Evolutionary conservation across 2,797 vertebrate genomes (phyloP).

Genomic region (Poecilia picta): DNA sequence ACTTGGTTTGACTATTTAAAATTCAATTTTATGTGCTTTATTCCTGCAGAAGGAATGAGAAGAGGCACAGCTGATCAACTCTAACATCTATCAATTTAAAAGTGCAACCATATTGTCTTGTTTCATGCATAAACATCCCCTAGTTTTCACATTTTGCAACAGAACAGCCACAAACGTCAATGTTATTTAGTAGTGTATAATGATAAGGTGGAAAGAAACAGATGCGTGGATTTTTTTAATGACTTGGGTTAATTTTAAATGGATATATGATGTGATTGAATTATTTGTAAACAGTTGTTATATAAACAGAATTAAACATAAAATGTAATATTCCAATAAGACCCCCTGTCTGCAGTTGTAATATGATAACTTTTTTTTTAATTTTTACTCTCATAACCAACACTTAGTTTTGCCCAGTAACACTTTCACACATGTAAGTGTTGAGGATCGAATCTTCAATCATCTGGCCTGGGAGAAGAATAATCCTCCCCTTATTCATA

Average conservation of each 20-base stretch:
- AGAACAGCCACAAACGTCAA: not conserved
- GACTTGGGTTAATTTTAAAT: not conserved
- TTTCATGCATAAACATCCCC: not conserved
- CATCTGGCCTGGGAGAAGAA: not conserved
- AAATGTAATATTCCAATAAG: not conserved
- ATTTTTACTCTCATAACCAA: not conserved
- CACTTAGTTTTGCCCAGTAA: not conserved
- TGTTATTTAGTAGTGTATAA: not conserved
- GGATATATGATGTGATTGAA: not conserved
- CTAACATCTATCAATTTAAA: not conserved
- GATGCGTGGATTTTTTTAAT: not conserved
- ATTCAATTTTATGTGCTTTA: not conserved
- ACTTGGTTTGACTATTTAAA: conserved; percentile 5
- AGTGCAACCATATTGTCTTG: not conserved
- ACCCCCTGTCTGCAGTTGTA: not conserved
- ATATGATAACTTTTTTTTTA: not conserved
- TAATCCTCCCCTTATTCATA: not conserved
- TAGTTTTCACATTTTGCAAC: not conserved
- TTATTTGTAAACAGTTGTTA: not conserved
- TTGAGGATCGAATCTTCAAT: not conserved
- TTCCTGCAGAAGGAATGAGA: not conserved
- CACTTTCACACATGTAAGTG: not conserved
- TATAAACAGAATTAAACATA: not conserved
- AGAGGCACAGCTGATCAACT: not conserved
- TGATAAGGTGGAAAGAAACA: not conserved